Evolutionary conservation across 1,140 invertebrate species (phyloP), one percentile per base, ranked within the genome.

Genomic region (Conus ventricosus): DNA sequence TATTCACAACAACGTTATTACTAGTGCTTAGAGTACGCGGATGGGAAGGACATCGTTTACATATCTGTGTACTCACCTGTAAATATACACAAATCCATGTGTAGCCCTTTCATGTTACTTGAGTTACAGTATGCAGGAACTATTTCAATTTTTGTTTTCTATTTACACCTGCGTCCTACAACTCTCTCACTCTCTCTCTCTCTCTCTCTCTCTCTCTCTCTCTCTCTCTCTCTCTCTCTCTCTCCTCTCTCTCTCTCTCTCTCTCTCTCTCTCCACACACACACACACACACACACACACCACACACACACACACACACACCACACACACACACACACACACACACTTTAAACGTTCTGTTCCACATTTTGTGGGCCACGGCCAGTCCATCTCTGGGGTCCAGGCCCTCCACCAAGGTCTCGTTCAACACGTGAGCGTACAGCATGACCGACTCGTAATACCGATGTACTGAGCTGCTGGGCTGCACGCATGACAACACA

Each of bases 291-390:
- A 78, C 75, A 78, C 75, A 78, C 75, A 78, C 75, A 78, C n/a
- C 75, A 78, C 75, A 78, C 75, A 78, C 39, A 39, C 39, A 39
- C 39, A 39, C 39, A 25, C 88, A 60, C 11, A 91, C 92, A n/a
- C 92, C n/a, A n/a, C 75, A 78, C 75, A 78, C 75, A 78, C 75
- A 78, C 39, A 39, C 39, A 39, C 39, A 39, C 39, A 25, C 88
- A 60, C 11, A 91, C 92, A n/a, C 92, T n/a, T 88, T 39, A 89
- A 91, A 92, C 20, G 92, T 92, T 78, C 90, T 87, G 85, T 92
- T 92, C 92, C 92, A 92, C 87, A 92, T 90, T 53, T 85, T 85
- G 71, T 54, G 84, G 15, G 89, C 89, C 17, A 92, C 60, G 11
- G 51, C 80, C 27, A 75, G 54, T 75, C 92, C 92, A 84, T 92